A percentile compares a stretch with the other conserved stretches of the same genome.
Conservation (phyloP, 2,888 invertebrate genomes). For the Latrodectus hesperus region DNA sequence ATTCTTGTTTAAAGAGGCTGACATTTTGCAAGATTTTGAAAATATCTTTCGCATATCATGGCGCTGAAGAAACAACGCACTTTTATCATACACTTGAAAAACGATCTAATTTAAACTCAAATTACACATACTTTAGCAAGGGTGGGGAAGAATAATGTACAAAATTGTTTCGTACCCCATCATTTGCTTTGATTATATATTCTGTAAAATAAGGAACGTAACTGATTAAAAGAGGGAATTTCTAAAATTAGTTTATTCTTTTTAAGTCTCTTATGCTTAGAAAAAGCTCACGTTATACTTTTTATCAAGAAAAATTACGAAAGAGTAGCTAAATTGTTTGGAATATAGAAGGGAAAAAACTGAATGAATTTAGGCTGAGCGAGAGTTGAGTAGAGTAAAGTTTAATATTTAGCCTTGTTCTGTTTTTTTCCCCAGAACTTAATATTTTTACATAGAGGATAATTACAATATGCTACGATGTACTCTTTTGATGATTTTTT, state of each 20-base stretch:
- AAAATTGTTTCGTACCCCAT: conserved; percentile 36
- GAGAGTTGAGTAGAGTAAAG: conserved; percentile 8
- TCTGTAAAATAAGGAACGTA: conserved; percentile 45
- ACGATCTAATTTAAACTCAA: background rate
- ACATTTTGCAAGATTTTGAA: too few species aligned
- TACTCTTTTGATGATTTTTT: conserved; percentile 7
- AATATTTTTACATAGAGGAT: conserved; percentile 56
- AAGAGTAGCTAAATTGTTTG: conserved; percentile 38
- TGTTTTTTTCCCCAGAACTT: conserved; percentile 40
- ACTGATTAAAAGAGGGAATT: conserved; percentile 57
- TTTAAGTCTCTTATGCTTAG: conserved; percentile 38
- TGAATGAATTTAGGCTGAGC: background rate
- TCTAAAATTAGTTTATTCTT: conserved; percentile 55
- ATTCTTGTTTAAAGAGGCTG: too few species aligned
- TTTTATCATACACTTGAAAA: background rate
- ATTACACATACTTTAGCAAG: background rate
- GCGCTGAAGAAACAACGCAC: too few species aligned
- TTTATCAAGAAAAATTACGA: conserved; percentile 29
- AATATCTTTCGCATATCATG: too few species aligned
- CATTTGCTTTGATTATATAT: conserved; percentile 64
- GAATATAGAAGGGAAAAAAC: conserved; percentile 19
- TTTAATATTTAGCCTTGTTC: conserved; percentile 43
- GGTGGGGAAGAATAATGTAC: conserved; percentile 21
- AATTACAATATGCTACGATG: conserved; percentile 54
- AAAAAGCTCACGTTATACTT: conserved; percentile 10